Base-by-base conservation (phyloP, 2,113 vertebrate genomes). In the Chloropsis hardwickii region DNA sequence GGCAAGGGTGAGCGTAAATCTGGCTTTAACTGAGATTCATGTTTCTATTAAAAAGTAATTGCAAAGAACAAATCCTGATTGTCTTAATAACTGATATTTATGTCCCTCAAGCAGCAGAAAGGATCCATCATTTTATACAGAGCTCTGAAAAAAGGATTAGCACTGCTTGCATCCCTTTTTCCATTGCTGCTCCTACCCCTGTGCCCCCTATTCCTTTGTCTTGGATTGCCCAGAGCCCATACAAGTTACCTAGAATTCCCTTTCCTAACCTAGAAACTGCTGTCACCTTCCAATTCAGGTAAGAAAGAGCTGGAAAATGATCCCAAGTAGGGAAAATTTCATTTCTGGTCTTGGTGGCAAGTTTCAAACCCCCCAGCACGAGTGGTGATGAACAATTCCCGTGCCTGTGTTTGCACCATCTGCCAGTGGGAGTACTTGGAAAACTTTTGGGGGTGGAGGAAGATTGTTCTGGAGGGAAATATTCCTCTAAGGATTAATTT, bases 21-120 rank as follows among this genome's bases (percentile, higher is more conserved):
- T 78, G 67, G 44, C 47, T 92, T 45, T 86, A 85, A 85, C 64
- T 19, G 62, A 79, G 79, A 94, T 96, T 96, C 77, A 60, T 90
- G 81, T 87, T 92, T 93, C 84, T 81, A 87, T 91, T 93, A 73
- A 89, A 84, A 95, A 92, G 86, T 86, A 81, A 91, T 56, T 71
- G 35, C 44, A 50, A 60, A 35, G 60, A 81, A 76, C 44, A 53
- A 77, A 73, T 54, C 17, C 1, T 54, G 54, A 56, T 85, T 79
- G 74, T 91, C 90, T 89, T 79, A 69, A 82, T 91, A 89, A 91
- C 50, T 57, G 54, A 84, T 87, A 92, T 92, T 89, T 93, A 85
- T 94, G 70, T 74, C 45, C 42, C 66, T 95, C 64, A 82, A 73
- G 64, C 58, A 88, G 81, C 62, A 28, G 58, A 79, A 93, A 2